Base-by-base conservation (phyloP, 2,113 vertebrate genomes). In the Zapus hudsonius region DNA sequence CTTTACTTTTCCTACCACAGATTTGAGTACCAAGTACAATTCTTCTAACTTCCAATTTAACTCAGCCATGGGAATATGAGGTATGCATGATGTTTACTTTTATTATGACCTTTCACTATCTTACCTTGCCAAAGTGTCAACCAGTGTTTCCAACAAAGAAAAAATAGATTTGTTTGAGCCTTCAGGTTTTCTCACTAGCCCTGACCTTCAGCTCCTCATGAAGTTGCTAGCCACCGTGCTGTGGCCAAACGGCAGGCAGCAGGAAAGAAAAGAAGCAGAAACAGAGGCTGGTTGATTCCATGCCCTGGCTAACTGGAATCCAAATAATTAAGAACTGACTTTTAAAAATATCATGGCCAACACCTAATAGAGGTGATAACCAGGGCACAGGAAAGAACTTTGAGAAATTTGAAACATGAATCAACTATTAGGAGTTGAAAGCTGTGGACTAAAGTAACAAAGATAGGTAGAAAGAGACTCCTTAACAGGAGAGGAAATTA, bases 271-370 rank as follows among this genome's bases (percentile, higher is more conserved):
- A 67, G 36, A 66, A 83, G n/a, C 52, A 83, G 81, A 79, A 73
- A 25, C 52, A 67, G 52, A 92, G 70, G 57, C 83, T 89, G 47
- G 63, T 79, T 95, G 73, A 94, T 92, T 84, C 74, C 88, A 95
- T 84, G 79, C 42, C 25, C 75, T 76, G 76, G 94, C 73, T 96
- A 95, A 96, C 90, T 92, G 94, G 95, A 20, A 59, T 96, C 84
- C 90, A 85, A 90, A 96, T 96, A 96, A 96, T 95, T 96, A 96
- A 95, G 72, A 89, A 44, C 89, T 91, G 74, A 74, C 83, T 93
- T 90, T 92, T 52, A 52, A 52, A 52, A 52, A 52, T n/a, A n/a
- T n/a, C n/a, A 91, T 29, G 33, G 63, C 9, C 44, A 36, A 42
- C 10, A 84, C 69, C 47, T 84, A 82, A 87, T 12, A 83, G 91